Conservation (phyloP, 1,140 invertebrate species). For the Panonychus citri region DNA sequence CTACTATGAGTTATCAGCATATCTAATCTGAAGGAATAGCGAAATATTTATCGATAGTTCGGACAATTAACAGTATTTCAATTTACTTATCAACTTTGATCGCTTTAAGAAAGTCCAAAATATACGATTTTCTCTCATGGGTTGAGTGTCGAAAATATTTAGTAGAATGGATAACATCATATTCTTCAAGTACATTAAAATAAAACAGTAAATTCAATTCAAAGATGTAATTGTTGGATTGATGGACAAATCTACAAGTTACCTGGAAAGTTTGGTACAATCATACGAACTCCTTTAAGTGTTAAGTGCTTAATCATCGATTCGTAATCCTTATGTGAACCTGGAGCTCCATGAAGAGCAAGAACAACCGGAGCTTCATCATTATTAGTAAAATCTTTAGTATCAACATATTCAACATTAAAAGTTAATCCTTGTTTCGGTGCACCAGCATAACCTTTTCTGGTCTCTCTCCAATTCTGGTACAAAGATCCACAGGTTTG, state of each 20-base stretch:
- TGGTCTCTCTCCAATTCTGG: too few species aligned
- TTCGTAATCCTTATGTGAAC: conserved; percentile 10
- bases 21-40: background rate
- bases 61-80: background rate
- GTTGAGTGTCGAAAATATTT: background rate
- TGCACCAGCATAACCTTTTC: too few species aligned
- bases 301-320: conserved; percentile 4
- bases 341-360: conserved; percentile 13
- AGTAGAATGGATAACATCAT: background rate
- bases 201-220: too few species aligned
- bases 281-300: conserved; percentile 5
- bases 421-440: conserved; percentile 3
- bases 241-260: background rate
- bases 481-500: too few species aligned
- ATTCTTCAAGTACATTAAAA: too few species aligned
- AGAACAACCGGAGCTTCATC: conserved; percentile 1
- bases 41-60: background rate
- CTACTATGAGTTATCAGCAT: background rate
- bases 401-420: conserved; percentile 11
- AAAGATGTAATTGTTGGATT: too few species aligned
- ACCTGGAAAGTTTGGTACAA: conserved; percentile 12
- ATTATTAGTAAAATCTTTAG: background rate
- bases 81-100: background rate
- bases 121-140: background rate
- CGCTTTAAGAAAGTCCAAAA: background rate